A percentile compares a stretch with the other conserved stretches of the same genome.
Conservation (phyloP, 2,113 vertebrate genomes). For the Amblyopsis rosae region DNA sequence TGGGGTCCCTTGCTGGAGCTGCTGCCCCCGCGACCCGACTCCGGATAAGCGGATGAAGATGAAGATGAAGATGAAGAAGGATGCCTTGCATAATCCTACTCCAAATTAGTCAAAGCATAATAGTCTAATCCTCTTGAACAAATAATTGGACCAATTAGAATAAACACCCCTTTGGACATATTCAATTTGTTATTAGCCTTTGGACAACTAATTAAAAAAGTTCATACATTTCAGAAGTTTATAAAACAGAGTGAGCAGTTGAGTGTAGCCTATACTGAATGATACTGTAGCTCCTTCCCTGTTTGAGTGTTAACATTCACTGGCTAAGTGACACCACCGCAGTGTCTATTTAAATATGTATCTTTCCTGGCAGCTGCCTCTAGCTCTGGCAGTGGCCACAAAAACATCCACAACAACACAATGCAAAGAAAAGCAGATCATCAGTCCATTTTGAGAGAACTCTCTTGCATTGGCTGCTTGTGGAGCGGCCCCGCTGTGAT, state of each 20-base stretch:
- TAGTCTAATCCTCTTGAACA: too few relatives aligned
- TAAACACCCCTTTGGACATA: background rate
- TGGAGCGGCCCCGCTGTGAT: background rate
- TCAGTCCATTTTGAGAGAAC: background rate
- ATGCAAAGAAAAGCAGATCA: background rate
- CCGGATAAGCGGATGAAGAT: too few relatives aligned
- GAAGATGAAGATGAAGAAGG: too few relatives aligned
- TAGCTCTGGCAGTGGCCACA: background rate
- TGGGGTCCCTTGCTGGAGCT: too few relatives aligned
- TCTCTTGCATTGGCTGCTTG: constrained; percentile 7
- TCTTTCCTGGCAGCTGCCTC: constrained; percentile 22
- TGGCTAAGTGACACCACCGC: constrained; percentile 12
- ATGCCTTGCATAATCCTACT: too few relatives aligned
- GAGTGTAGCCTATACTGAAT: background rate
- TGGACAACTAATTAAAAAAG: background rate
- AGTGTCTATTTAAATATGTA: constrained; percentile 37
- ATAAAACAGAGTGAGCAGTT: constrained; percentile 20
- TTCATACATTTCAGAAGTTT: constrained; percentile 2
- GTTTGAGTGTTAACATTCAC: background rate
- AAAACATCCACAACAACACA: too few relatives aligned
- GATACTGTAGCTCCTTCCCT: background rate
- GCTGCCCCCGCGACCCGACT: too few relatives aligned
- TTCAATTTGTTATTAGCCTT: background rate
- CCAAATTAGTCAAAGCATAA: too few relatives aligned
- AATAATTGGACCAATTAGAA: background rate